These are phyloP conservation scores for Polyploca ridens DNA, from an alignment of 2,888 invertebrate genomes.

Conservation along the genomic window DNA sequence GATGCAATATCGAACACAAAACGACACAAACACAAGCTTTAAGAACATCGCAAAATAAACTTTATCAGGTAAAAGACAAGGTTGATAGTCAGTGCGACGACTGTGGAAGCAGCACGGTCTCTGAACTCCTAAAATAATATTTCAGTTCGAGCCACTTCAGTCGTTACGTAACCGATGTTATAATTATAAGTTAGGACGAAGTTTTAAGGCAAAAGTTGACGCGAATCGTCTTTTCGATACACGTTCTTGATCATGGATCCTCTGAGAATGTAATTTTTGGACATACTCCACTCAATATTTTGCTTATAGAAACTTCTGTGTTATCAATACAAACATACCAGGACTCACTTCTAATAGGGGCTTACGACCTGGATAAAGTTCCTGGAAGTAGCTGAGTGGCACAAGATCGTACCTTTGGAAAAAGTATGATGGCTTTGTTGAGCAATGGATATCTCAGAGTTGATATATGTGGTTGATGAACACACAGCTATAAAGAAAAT, in stretches of 20 bases:
- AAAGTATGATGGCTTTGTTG: too few species aligned
- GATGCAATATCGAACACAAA: conserved; percentile 54
- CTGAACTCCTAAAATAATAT: conserved; percentile 83
- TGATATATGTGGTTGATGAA: too few species aligned
- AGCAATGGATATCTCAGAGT: too few species aligned
- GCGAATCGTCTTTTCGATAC: conserved; percentile 36
- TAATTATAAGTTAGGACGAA: conserved; percentile 76
- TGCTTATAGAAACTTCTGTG: too few species aligned
- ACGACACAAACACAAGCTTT: conserved; percentile 52
- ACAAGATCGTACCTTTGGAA: too few species aligned
- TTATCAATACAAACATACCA: too few species aligned
- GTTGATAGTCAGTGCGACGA: conserved; percentile 46
- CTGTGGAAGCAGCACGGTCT: conserved; percentile 56
- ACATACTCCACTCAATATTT: background rate
- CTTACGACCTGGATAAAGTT: too few species aligned
- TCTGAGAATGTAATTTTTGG: background rate
- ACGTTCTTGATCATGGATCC: background rate
- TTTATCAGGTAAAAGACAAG: conserved; percentile 55
- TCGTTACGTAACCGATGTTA: conserved; percentile 78
- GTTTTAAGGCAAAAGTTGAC: conserved; percentile 63
- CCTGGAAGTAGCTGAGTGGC: too few species aligned
- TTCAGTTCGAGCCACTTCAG: conserved; percentile 78
- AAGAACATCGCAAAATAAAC: conserved; percentile 59
- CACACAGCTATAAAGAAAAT: too few species aligned
- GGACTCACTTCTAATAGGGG: too few species aligned